These are phyloP conservation scores for Chelonia mydas DNA, from an alignment of 2,797 vertebrate genomes.

Conservation along the genomic window DNA sequence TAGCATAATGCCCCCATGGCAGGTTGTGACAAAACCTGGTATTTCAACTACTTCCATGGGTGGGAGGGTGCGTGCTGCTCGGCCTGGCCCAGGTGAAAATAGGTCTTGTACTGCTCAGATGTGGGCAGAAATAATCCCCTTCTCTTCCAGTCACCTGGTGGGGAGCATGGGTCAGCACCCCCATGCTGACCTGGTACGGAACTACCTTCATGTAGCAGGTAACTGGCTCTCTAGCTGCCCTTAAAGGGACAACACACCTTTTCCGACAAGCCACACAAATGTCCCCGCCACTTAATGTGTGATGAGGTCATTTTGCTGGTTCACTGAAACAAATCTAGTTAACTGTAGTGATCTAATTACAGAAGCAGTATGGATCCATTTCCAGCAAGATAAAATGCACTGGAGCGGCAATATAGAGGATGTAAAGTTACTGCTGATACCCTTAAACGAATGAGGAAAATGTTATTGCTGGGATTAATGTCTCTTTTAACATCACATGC, in stretches of 20 bases:
- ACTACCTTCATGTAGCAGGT: too few relatives aligned
- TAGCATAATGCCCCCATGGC: too few relatives aligned
- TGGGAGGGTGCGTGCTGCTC: background rate
- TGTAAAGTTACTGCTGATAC: background rate
- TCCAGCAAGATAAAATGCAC: background rate
- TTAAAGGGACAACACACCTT: background rate
- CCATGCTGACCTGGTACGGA: too few relatives aligned
- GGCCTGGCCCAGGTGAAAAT: background rate
- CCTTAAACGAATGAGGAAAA: background rate
- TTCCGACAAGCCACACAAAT: background rate
- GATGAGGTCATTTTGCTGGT: background rate
- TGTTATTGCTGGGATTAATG: background rate
- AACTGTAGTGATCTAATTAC: background rate
- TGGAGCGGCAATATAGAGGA: background rate
- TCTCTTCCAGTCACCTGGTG: too few relatives aligned
- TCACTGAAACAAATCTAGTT: background rate
- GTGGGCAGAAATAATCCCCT: background rate
- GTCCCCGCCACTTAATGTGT: background rate
- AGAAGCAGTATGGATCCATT: background rate
- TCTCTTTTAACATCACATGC: background rate
- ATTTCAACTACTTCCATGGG: background rate
- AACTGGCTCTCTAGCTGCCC: background rate
- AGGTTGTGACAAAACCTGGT: background rate
- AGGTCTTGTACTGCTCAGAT: background rate
- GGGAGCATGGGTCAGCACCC: too few relatives aligned